Evolutionary conservation across 1,140 invertebrate species (phyloP), one percentile per base, ranked within the genome.

Genomic region (Stenopsyche tienmushanensis): DNA sequence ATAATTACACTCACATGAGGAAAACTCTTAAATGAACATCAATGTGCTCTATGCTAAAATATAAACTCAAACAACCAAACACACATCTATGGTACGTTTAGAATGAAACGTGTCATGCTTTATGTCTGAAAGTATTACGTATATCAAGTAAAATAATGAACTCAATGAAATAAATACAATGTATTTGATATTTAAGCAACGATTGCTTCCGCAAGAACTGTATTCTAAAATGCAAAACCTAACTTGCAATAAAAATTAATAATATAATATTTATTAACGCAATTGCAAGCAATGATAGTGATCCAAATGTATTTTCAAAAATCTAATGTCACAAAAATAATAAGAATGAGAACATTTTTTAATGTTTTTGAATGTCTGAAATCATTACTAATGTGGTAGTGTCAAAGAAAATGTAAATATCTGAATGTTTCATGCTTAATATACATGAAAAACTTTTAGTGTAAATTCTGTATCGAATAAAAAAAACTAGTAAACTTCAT

Each of bases 61-160:
- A 42, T 13, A 57, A 17, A 60, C 26, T 29, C 29, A 60, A 62
- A 69, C 67, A 64, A 69, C 63, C 62, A 65, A 69, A 69, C 67
- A 68, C 66, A 69, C 57, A 62, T 64, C 66, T 68, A 69, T 64
- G 29, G 21, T 47, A 69, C 57, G 55, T 60, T 65, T 52, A 69
- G 77, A 78, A 77, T 75, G 75, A 78, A 76, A 76, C 77, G 73
- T 77, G 77, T 64, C 64, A 64, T 70, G 68, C 68, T 50, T 66
- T 65, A 65, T 39, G 34, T 24, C 24, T 21, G 50, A 64, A 54
- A 45, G 45, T 18, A 26, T 24, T 54, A 44, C 41, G 23, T 39
- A 47, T 62, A 20, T 47, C 20, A 58, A 8, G 49, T 62, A 20
- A 34, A 47, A n/a, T 47, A 60, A 39, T 50, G 41, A 15, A 15